Conservation (phyloP, 2,113 vertebrate species). For the Pterocles orientalis region DNA sequence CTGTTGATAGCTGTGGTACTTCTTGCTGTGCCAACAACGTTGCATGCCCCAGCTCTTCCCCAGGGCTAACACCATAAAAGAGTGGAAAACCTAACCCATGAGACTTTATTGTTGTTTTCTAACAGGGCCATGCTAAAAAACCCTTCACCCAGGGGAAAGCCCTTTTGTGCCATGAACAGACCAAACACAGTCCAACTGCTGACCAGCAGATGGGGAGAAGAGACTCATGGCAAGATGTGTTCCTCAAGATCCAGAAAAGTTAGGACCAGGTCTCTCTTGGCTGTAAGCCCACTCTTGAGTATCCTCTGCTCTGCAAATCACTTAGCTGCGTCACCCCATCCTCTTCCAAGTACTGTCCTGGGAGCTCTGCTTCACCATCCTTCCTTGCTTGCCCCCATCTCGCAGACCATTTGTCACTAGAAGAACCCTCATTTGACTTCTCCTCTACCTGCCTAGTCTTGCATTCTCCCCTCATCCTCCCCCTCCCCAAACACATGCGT, state of each 20-base stretch:
- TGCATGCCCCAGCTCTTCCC: background rate
- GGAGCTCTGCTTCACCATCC: background rate
- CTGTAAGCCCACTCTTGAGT: background rate
- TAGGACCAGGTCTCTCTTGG: background rate
- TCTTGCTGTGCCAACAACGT: background rate
- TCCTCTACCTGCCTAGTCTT: background rate
- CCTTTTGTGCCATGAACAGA: background rate
- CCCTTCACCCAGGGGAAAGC: background rate
- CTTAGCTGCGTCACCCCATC: background rate
- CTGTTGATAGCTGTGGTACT: background rate
- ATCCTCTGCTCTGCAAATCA: background rate
- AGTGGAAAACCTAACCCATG: background rate
- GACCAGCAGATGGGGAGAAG: background rate
- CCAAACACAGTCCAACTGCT: background rate
- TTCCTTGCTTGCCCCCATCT: background rate
- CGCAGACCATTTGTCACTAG: background rate
- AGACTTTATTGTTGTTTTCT: background rate
- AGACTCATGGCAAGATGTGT: background rate
- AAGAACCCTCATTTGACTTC: background rate
- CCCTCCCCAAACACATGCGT: fast-evolving
- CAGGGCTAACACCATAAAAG: background rate
- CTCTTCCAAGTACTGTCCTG: background rate
- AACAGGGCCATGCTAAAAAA: background rate
- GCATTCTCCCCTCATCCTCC: background rate
- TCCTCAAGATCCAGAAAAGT: background rate